Evolutionary conservation across 2,113 vertebrate genomes (phyloP).

Genomic region (Ranitomeya imitator): DNA sequence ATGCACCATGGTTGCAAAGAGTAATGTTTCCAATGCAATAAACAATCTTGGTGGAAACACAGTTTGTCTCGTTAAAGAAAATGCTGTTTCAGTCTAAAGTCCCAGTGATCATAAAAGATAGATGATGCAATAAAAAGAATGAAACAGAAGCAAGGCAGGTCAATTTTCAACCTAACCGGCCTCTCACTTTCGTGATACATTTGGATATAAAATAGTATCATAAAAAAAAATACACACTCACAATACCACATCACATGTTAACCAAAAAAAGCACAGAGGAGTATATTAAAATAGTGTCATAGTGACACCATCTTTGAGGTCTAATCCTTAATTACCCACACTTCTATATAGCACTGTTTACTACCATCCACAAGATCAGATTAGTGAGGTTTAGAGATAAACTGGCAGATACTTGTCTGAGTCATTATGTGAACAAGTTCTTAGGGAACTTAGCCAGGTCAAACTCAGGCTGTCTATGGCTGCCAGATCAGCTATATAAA

Average conservation of each 20-base stretch:
- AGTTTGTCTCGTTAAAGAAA: conserved; percentile 76
- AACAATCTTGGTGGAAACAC: conserved; percentile 75
- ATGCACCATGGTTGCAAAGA: conserved; percentile 73
- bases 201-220: conserved; percentile 47
- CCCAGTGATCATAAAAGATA: conserved; percentile 79
- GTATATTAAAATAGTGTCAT: conserved; percentile 67
- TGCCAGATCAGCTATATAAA: conserved; percentile 12
- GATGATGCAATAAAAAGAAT: conserved; percentile 80
- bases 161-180: conserved; percentile 68
- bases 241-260: neutral
- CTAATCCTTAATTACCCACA: conserved; percentile 75
- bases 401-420: conserved; percentile 59
- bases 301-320: conserved; percentile 76
- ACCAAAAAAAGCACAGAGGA: conserved; percentile 59
- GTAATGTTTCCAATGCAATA: conserved; percentile 75
- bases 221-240: neutral
- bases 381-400: conserved; percentile 75
- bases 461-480: conserved; percentile 32
- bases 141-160: conserved; percentile 73
- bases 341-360: conserved; percentile 78
- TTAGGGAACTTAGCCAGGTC: conserved; percentile 44
- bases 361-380: conserved; percentile 75
- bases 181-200: conserved; percentile 69
- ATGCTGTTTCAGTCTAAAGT: conserved; percentile 79
- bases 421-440: conserved; percentile 34